Evolutionary conservation across 1,140 invertebrate genomes (phyloP).

Genomic region (Caenorhabditis latens): DNA sequence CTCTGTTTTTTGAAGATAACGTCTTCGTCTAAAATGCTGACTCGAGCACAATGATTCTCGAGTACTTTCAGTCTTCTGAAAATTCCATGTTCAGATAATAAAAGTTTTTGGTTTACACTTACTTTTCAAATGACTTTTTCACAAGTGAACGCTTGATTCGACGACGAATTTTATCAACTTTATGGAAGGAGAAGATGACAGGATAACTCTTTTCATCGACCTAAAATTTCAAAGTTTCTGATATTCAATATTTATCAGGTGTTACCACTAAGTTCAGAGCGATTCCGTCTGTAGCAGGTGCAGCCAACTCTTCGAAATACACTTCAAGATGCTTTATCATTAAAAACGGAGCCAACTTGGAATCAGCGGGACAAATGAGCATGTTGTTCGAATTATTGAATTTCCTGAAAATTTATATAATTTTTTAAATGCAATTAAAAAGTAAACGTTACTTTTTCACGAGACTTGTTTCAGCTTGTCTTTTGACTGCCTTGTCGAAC

Average conservation of each 20-base stretch:
- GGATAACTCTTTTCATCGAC: no score
- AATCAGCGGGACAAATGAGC: neutral
- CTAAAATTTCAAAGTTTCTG: neutral
- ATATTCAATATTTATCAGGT: neutral
- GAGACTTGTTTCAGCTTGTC: neutral
- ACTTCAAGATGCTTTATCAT: slow-evolving; percentile 29
- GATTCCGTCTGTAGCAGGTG: slow-evolving; percentile 1
- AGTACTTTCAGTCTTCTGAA: neutral
- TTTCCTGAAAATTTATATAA: neutral
- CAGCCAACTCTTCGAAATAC: neutral
- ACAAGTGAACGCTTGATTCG: neutral
- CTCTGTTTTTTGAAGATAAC: neutral
- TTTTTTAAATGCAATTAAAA: neutral
- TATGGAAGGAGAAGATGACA: slow-evolving; percentile 10
- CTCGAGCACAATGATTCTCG: neutral
- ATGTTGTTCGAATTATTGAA: slow-evolving; percentile 32
- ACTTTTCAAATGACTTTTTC: neutral
- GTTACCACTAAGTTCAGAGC: neutral
- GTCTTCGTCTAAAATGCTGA: neutral
- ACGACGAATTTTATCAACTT: slow-evolving; percentile 7
- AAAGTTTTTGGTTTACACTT: neutral
- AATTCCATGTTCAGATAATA: neutral
- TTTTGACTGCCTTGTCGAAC: neutral
- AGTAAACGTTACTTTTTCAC: neutral
- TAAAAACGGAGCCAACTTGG: slow-evolving; percentile 2